Evolutionary conservation across 2,113 vertebrate species (phyloP).

Genomic region (Sula dactylatra): DNA sequence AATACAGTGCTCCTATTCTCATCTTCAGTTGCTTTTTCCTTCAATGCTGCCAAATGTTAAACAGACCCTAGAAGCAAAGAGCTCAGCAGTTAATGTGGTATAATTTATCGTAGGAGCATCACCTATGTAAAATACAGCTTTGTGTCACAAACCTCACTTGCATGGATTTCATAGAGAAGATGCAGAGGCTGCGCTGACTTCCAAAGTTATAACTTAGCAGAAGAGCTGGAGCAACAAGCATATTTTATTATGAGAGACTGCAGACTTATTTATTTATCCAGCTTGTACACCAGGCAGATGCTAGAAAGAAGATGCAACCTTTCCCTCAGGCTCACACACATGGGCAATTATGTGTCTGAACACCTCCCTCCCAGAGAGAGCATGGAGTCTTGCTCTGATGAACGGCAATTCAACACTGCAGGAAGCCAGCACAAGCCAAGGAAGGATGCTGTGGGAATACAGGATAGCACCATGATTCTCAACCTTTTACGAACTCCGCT

Average conservation of each 20-base stretch:
- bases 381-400: neutral
- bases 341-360: neutral
- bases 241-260: slow-evolving; percentile 21
- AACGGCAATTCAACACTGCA: neutral
- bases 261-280: slow-evolving; percentile 8
- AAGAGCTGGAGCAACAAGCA: neutral
- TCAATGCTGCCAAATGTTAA: neutral
- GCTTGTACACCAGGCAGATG: neutral
- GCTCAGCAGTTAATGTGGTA: slow-evolving; percentile 17
- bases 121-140: slow-evolving; percentile 3
- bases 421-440: neutral
- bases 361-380: neutral
- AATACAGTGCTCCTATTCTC: neutral
- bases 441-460: neutral
- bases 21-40: neutral
- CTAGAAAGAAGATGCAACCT: neutral
- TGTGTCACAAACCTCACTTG: neutral
- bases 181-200: neutral
- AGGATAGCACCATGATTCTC: neutral
- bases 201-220: neutral
- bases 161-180: neutral
- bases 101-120: neutral
- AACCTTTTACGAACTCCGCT: neutral
- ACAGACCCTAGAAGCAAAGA: slow-evolving; percentile 9
- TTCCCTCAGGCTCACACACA: neutral